A percentile compares a stretch with the other conserved stretches of the same genome.
Conservation (phyloP, 2,113 vertebrate species). For the Merops nubicus region DNA sequence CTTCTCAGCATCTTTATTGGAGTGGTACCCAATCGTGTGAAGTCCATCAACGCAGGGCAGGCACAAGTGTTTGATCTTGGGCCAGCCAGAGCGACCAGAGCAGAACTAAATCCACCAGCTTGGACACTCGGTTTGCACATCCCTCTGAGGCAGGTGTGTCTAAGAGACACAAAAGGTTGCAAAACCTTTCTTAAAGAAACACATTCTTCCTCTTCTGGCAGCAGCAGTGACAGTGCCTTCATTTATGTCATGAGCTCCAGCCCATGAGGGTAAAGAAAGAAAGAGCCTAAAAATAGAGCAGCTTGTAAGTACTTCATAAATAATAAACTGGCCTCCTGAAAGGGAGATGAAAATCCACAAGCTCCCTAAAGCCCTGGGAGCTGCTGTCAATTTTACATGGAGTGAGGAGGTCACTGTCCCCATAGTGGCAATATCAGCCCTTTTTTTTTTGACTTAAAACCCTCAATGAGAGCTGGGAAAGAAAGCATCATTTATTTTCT, state of each 20-base stretch:
- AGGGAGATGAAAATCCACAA: not conserved
- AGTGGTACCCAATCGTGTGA: not conserved
- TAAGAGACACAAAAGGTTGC: not conserved
- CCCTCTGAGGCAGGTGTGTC: not conserved
- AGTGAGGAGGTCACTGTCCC: not conserved
- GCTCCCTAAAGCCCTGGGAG: not conserved
- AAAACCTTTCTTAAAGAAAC: not conserved
- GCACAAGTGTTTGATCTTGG: not conserved
- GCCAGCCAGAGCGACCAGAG: not conserved
- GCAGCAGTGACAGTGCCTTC: not conserved
- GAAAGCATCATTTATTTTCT: not conserved
- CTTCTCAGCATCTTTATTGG: not conserved
- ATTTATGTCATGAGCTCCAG: not conserved
- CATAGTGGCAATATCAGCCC: rapidly evolving
- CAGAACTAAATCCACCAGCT: not conserved
- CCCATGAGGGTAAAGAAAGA: not conserved
- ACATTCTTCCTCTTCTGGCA: not conserved
- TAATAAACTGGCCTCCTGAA: slow-evolving; percentile 29
- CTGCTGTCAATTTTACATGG: not conserved
- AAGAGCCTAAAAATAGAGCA: slow-evolving; percentile 46
- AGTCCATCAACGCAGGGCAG: not conserved
- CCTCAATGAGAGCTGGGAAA: not conserved
- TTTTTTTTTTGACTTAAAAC: not conserved
- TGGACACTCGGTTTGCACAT: not conserved
- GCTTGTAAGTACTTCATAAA: slow-evolving; percentile 38